Conservation (phyloP, 2,888 invertebrate genomes). For the Acronicta alni region DNA sequence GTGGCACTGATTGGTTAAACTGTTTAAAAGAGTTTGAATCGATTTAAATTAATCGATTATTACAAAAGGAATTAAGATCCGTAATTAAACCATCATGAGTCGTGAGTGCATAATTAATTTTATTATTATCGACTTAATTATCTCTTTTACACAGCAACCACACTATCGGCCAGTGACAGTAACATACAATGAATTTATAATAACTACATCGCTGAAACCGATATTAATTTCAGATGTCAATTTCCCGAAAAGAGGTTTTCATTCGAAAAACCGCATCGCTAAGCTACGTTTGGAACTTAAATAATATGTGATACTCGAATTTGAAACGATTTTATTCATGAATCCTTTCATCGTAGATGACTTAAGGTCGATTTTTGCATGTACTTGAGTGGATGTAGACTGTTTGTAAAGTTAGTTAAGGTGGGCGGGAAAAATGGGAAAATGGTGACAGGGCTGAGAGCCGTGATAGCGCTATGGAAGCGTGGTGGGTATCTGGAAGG, state of each 20-base stretch:
- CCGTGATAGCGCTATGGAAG: slow-evolving; percentile 86
- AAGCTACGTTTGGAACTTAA: slow-evolving; percentile 62
- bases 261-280: slow-evolving; percentile 87
- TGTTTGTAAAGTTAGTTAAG: slow-evolving; percentile 49
- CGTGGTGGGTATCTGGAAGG: slow-evolving; percentile 76
- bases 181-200: slow-evolving; percentile 68
- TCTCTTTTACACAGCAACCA: slow-evolving; percentile 63
- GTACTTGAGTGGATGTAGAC: slow-evolving; percentile 21
- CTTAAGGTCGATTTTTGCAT: slow-evolving; percentile 35
- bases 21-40: too few relatives aligned
- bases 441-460: slow-evolving; percentile 86
- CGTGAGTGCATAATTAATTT: slow-evolving; percentile 1
- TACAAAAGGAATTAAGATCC: too few relatives aligned
- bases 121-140: slow-evolving; percentile 33
- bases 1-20: too few relatives aligned
- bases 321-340: slow-evolving; percentile 18
- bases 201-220: slow-evolving; percentile 66
- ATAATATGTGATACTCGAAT: slow-evolving; percentile 40
- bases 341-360: slow-evolving; percentile 7
- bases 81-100: not conserved
- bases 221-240: slow-evolving; percentile 82
- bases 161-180: slow-evolving; percentile 58
- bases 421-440: slow-evolving; percentile 84
- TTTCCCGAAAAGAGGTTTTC: slow-evolving; percentile 80
- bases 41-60: too few relatives aligned